Percentiles rank a stretch among this genome's conserved stretches.
These are phyloP conservation scores for Casuarius casuarius DNA, from an alignment of 2,113 vertebrate species.

Conservation along the genomic window DNA sequence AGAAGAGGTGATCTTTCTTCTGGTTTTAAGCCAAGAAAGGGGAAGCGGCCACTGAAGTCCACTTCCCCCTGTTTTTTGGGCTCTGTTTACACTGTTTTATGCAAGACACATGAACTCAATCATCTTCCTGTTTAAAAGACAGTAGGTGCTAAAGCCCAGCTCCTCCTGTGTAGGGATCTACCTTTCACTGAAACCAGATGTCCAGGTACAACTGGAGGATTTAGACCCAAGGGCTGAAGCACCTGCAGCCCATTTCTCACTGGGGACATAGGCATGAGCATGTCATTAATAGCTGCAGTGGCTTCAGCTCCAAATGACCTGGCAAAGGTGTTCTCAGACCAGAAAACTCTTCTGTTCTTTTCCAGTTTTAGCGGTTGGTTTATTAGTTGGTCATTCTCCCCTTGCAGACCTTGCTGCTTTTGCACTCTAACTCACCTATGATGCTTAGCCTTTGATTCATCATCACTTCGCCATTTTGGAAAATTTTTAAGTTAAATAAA, in stretches of 20 bases:
- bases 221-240: background rate
- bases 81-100: background rate
- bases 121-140: background rate
- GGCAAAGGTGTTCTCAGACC: background rate
- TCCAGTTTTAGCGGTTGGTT: background rate
- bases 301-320: background rate
- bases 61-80: background rate
- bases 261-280: background rate
- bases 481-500: background rate
- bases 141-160: background rate
- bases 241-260: background rate
- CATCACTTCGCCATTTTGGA: background rate
- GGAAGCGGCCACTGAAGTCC: background rate
- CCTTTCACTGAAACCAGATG: background rate
- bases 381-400: accelerated
- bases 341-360: background rate
- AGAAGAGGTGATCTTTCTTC: background rate
- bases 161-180: background rate
- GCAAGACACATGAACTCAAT: background rate
- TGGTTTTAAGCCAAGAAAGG: background rate
- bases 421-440: background rate
- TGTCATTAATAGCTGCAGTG: background rate
- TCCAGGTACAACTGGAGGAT: background rate
- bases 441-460: background rate
- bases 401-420: background rate